A percentile compares a stretch with the other conserved stretches of the same genome.
These are phyloP conservation scores for Haplochromis vanheusdeni DNA, from an alignment of 2,113 vertebrate genomes.

Conservation along the genomic window DNA sequence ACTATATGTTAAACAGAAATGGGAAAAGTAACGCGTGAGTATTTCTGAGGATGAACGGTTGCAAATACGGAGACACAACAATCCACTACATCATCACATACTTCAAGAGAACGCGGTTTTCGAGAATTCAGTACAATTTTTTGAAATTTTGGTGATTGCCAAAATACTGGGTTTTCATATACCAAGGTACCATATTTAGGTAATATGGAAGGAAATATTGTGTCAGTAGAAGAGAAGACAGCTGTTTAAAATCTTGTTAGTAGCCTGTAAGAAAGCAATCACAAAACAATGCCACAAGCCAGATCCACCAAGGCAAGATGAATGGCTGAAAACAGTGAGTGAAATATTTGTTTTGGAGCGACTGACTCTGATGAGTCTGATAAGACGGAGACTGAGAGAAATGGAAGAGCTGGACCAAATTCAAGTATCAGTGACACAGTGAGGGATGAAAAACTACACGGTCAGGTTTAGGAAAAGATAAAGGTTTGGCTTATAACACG, in stretches of 20 bases:
- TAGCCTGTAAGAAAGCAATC: neutral
- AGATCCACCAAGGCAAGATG: accelerated
- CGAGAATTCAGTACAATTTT: accelerated
- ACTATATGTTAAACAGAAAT: neutral
- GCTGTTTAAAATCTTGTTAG: neutral
- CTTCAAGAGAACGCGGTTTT: neutral
- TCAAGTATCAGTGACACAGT: neutral
- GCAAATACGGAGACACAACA: neutral
- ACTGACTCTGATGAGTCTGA: neutral
- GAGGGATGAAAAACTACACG: neutral
- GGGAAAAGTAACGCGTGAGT: neutral
- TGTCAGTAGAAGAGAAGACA: neutral
- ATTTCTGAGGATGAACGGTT: neutral
- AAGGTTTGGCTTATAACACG: accelerated
- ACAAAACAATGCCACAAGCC: neutral
- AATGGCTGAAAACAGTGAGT: neutral
- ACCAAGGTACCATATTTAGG: neutral
- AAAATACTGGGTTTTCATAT: neutral
- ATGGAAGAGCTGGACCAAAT: neutral
- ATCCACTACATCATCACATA: neutral
- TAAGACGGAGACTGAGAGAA: neutral
- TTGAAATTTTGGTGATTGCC: neutral
- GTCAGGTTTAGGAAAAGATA: neutral
- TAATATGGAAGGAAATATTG: neutral
- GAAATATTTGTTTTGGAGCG: neutral